Evolutionary conservation across 2,113 vertebrate genomes (phyloP).

Genomic region (Ameiurus melas): DNA sequence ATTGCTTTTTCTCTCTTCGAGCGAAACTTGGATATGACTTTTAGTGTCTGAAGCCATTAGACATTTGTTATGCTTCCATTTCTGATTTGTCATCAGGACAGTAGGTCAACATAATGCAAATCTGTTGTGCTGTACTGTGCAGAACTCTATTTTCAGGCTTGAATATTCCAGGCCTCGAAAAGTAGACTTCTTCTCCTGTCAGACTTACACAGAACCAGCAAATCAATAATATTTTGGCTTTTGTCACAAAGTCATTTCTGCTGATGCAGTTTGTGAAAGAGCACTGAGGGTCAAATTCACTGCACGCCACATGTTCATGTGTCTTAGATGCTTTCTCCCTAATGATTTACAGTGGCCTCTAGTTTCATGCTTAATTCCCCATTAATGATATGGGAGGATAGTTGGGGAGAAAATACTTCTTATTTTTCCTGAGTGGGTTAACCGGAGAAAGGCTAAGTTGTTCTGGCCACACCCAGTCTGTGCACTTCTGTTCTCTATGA

Average conservation of each 20-base stretch:
- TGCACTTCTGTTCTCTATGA: conserved; percentile 41
- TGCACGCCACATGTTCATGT: not conserved
- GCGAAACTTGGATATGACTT: conserved; percentile 41
- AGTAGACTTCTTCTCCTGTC: not conserved
- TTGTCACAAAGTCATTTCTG: not conserved
- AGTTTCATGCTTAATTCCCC: not conserved
- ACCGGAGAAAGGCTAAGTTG: conserved; percentile 32
- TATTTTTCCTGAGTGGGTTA: not conserved
- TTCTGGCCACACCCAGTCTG: conserved; percentile 47
- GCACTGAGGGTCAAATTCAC: not conserved
- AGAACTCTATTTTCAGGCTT: not conserved
- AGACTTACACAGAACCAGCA: not conserved
- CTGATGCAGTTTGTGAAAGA: not conserved
- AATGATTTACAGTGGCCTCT: conserved; percentile 5
- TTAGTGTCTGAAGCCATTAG: conserved; percentile 38
- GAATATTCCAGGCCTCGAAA: not conserved
- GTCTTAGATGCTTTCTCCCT: conserved; percentile 7
- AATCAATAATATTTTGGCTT: not conserved
- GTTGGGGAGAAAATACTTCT: not conserved
- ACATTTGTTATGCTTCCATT: conserved; percentile 46
- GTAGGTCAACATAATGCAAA: conserved; percentile 13
- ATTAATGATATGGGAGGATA: conserved; percentile 12
- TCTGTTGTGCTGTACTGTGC: not conserved
- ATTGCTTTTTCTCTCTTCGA: conserved; percentile 49
- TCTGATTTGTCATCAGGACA: conserved; percentile 42